A percentile compares a stretch with the other conserved stretches of the same genome.
phyloP scores from a whole-genome alignment of 2,797 vertebrate species.

The Pseudopleuronectes americanus region DNA sequence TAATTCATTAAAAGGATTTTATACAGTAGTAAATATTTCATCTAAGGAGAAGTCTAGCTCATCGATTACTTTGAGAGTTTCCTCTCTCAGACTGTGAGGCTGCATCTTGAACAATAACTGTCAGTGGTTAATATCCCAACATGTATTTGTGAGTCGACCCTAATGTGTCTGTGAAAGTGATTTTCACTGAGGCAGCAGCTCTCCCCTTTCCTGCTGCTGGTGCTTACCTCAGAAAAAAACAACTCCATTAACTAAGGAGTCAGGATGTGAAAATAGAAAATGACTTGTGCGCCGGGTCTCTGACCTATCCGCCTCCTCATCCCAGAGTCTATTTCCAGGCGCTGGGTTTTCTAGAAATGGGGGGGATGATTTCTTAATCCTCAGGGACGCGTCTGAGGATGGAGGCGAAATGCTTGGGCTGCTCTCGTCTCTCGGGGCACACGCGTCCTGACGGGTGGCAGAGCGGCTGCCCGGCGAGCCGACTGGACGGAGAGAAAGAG shows the following conservation, averaged over 20 bases:
- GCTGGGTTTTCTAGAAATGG: slow-evolving; percentile 38
- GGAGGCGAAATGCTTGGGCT: slow-evolving; percentile 45
- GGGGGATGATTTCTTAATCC: slow-evolving; percentile 73
- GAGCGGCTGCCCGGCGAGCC: slow-evolving; percentile 35
- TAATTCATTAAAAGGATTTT: too few species aligned
- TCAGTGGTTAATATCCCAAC: background rate
- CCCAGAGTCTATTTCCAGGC: slow-evolving; percentile 61
- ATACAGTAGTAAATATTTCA: too few species aligned
- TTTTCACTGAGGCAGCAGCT: slow-evolving; percentile 23
- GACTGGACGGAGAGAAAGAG: slow-evolving; percentile 52
- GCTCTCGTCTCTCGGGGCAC: slow-evolving; percentile 24
- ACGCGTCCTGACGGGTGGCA: slow-evolving; percentile 38
- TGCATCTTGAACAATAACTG: background rate
- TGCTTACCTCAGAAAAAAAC: slow-evolving; percentile 32
- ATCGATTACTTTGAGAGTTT: too few species aligned
- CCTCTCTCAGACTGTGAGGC: background rate
- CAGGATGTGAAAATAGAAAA: slow-evolving; percentile 54
- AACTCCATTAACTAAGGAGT: slow-evolving; percentile 56
- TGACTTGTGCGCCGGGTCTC: slow-evolving; percentile 33
- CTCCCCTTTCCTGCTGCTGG: slow-evolving; percentile 16
- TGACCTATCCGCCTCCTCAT: slow-evolving; percentile 45
- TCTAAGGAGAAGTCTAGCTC: too few species aligned
- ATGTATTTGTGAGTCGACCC: background rate
- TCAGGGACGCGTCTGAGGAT: slow-evolving; percentile 41
- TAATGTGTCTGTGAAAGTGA: background rate